Percentiles rank a stretch among this genome's conserved stretches.
phyloP scores from a whole-genome alignment of 1,140 invertebrate genomes.

The Oedothorax gibbosus region DNA sequence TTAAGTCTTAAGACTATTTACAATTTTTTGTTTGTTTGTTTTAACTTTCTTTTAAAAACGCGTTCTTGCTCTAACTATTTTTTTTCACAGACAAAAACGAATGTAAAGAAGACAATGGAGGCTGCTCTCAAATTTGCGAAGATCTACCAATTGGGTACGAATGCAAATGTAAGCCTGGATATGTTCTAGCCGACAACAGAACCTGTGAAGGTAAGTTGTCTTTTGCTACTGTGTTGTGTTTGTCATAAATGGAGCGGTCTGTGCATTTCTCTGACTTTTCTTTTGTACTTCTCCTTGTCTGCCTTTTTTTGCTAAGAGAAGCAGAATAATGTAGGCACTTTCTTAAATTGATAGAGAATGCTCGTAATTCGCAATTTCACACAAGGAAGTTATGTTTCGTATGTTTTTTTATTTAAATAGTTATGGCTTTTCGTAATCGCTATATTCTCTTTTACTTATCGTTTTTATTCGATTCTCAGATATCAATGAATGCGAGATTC shows the following conservation, averaged over 20 bases:
- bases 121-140: constrained; percentile 85
- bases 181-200: constrained; percentile 78
- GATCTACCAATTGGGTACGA: constrained; percentile 82
- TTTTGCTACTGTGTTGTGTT: neutral
- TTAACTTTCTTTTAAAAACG: neutral
- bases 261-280: neutral
- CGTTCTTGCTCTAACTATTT: too few species aligned
- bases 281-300: too few species aligned
- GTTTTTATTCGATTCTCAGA: constrained; percentile 72
- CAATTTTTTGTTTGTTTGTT: constrained; percentile 72
- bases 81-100: constrained; percentile 75
- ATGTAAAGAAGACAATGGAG: constrained; percentile 83
- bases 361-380: neutral
- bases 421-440: neutral
- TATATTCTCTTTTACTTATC: neutral
- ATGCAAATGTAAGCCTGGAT: constrained; percentile 81
- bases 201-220: constrained; percentile 78
- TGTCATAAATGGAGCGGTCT: neutral
- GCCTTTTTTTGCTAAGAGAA: too few species aligned
- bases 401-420: neutral
- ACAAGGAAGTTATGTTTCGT: neutral
- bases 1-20: constrained; percentile 68
- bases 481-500: constrained; percentile 88
- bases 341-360: too few species aligned
- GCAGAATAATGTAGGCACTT: too few species aligned